A percentile compares a stretch with the other conserved stretches of the same genome.
Evolutionary conservation across 2,888 invertebrate genomes (phyloP).

Genomic region (Conops quadrifasciatus): DNA sequence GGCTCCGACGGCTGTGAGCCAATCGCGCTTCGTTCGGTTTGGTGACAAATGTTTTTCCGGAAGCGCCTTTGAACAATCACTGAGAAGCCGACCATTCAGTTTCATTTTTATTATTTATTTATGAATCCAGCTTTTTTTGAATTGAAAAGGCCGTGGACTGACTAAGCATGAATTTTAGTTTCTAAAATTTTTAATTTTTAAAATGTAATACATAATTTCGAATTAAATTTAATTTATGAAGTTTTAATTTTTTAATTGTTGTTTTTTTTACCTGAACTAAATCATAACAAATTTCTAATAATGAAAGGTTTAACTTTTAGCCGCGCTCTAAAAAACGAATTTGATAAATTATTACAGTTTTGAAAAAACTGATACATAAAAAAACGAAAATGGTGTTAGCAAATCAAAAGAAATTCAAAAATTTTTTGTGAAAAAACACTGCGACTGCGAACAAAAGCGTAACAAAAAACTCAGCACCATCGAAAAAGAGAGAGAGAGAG

Average conservation of each 20-base stretch:
- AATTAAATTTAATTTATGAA: too few relatives aligned
- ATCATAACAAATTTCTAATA: too few relatives aligned
- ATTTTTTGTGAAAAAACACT: conserved; percentile 12
- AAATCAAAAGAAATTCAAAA: conserved; percentile 13
- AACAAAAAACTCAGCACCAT: too few relatives aligned
- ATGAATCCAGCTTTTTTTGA: too few relatives aligned
- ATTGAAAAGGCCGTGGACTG: too few relatives aligned
- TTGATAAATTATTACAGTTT: conserved; percentile 26
- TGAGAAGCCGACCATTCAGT: too few relatives aligned
- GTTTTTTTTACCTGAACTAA: too few relatives aligned
- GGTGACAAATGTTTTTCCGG: conserved; percentile 21
- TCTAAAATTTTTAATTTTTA: too few relatives aligned
- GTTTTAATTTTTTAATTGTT: too few relatives aligned
- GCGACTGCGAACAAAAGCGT: conserved; percentile 28
- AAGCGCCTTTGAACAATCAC: not conserved
- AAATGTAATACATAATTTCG: not conserved
- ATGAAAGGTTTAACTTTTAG: not conserved
- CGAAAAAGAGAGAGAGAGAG: conserved; percentile 30
- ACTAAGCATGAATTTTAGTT: too few relatives aligned
- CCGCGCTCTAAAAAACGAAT: not conserved
- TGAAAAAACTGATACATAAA: not conserved
- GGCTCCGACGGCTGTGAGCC: conserved; percentile 9
- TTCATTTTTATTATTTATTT: not conserved
- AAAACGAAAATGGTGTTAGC: not conserved
- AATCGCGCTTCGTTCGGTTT: conserved; percentile 24